A percentile compares a stretch with the other conserved stretches of the same genome.
Conservation (phyloP, 2,113 vertebrate species). For the Proterorhinus semilunaris region DNA sequence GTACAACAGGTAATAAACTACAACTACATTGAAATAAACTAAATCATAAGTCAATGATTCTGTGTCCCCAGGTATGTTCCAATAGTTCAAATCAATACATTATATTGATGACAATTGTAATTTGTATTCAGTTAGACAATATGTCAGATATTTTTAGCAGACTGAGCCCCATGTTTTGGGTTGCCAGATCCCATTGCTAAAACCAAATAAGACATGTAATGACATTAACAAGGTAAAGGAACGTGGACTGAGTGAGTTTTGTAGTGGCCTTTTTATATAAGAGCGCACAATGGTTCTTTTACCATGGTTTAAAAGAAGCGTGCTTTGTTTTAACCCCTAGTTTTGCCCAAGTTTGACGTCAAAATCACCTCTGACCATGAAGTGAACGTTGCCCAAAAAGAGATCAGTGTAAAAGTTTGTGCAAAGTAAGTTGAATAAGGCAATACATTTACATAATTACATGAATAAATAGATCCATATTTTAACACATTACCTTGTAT, state of each 20-base stretch:
- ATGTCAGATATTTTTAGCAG: too few species aligned
- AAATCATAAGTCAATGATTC: too few species aligned
- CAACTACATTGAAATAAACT: too few species aligned
- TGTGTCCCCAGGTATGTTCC: too few species aligned
- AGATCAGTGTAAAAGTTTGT: conserved; percentile 51
- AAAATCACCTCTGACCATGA: conserved; percentile 26
- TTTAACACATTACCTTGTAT: neutral
- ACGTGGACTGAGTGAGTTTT: neutral
- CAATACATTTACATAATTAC: neutral
- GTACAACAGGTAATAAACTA: too few species aligned
- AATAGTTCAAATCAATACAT: too few species aligned
- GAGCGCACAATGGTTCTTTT: neutral
- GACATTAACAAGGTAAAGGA: too few species aligned
- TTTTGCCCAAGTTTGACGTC: conserved; percentile 71
- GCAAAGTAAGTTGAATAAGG: conserved; percentile 57
- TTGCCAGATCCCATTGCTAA: too few species aligned
- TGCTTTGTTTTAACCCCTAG: conserved; percentile 32
- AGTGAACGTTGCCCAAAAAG: conserved; percentile 36
- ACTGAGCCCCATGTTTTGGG: too few species aligned
- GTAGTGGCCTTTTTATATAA: neutral
- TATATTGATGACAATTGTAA: too few species aligned
- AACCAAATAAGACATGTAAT: too few species aligned
- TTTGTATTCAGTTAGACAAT: too few species aligned
- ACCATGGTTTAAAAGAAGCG: neutral
- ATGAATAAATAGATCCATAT: neutral